phyloP scores from a whole-genome alignment of 2,888 invertebrate species.

The Gymnosoma rotundatum region DNA sequence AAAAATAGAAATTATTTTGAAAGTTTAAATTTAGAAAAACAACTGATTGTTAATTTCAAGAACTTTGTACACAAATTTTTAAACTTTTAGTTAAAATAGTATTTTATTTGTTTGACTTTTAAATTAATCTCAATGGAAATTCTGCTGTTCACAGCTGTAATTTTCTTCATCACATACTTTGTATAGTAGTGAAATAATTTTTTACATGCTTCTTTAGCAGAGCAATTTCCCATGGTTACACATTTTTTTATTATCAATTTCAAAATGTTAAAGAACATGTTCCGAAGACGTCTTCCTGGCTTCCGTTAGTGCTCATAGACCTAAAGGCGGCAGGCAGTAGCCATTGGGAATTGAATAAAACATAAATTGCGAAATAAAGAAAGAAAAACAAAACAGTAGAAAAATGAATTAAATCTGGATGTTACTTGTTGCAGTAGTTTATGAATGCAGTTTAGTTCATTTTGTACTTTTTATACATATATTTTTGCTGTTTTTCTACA shows the following conservation, averaged over 20 bases:
- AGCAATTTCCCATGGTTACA: not conserved
- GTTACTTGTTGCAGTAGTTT: constrained; percentile 30
- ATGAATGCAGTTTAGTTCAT: constrained; percentile 46
- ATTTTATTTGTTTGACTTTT: too few species aligned
- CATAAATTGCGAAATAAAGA: not conserved
- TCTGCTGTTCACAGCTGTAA: constrained; percentile 33
- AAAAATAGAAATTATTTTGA: constrained; percentile 8
- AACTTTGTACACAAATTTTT: not conserved
- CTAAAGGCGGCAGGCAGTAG: constrained; percentile 56
- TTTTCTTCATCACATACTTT: constrained; percentile 1
- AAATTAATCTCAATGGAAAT: constrained; percentile 44
- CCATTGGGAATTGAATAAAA: too few species aligned
- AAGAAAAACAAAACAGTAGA: not conserved
- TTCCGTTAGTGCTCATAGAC: constrained; percentile 61
- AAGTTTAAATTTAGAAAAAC: not conserved
- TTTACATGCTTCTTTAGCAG: constrained; percentile 3
- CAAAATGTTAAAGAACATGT: constrained; percentile 34
- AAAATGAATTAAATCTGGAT: constrained; percentile 17
- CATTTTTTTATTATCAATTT: constrained; percentile 17
- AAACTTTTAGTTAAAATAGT: constrained; percentile 6
- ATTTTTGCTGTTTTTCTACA: constrained; percentile 4
- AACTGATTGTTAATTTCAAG: not conserved
- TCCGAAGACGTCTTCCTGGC: constrained; percentile 20
- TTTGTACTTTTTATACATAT: too few species aligned
- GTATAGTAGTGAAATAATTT: constrained; percentile 3